Base-by-base conservation (phyloP, 2,113 vertebrate genomes). In the Phalacrocorax carbo region DNA sequence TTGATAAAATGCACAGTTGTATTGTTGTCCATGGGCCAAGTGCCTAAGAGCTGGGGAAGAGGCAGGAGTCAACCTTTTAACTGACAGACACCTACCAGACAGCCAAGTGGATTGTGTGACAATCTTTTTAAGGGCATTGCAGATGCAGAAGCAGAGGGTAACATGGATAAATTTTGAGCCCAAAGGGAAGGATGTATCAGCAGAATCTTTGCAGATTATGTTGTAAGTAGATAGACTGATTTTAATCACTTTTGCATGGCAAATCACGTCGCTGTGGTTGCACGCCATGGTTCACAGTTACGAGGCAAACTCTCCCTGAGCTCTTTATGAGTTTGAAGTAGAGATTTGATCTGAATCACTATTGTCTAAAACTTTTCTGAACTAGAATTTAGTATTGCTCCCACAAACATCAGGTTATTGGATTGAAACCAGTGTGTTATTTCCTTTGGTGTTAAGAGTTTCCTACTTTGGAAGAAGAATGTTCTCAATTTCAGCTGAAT, bases 351-450 rank as follows among this genome's bases (percentile, higher is more conserved):
- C 72, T 81, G 38, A 94, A 88, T 88, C 51, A 42, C n/a, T 75
- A 15, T 81, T 81, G 55, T 86, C 64, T 88, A 70, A 91, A 79
- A 36, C 55, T 96, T 86, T 92, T 86, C 46, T 88, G 77, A 88
- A 71, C 32, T 78, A 75, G 29, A 84, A 94, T 81, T 95, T 82
- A 86, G 79, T 86, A 80, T 57, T 72, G 23, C 18, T 82, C 44
- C 73, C 79, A 36, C 57, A 57, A 90, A 60, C 32, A 86, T 49
- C 10, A 65, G 60, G 66, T 76, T 80, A 90, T 26, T 48, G 23
- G 20, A 71, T 55, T 91, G 64, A 92, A 92, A 92, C 5, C 16
- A 71, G n/a, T 68, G 17, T 77, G n/a, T 60, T 81, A 91, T 81
- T 94, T 92, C 38, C 46, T 86, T 70, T 81, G 60, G 29, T 92